Base-by-base conservation (phyloP, 2,888 invertebrate genomes). In the Polietes domitor region DNA sequence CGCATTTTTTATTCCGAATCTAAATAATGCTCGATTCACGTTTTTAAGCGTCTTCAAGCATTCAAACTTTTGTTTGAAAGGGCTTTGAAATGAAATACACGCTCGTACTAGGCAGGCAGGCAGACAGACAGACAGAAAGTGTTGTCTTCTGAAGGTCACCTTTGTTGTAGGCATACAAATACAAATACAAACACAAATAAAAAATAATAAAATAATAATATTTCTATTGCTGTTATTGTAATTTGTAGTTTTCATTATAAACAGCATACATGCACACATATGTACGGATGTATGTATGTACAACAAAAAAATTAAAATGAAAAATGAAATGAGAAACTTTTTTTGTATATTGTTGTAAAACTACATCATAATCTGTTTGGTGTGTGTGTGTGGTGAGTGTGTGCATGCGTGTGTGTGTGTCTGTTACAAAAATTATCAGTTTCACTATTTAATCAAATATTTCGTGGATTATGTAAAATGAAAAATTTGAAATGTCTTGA, bases 91-190 rank as follows among this genome's bases (percentile, higher is more conserved):
- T 82, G 77, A 15, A 63, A 28, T 32, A 47, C 15, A n/a, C 1
- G n/a, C 47, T 47, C 21, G 53, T 19, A 55, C 47, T 5, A 24
- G 53, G 21, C n/a, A n/a, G 47, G 12, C 15, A 12, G 12, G n/a
- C 63, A 7, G 12, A 61, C 61, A 6, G 21, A 58, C 61, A 15
- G n/a, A 61, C 28, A n/a, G 26, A 61, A 15, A 61, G 61, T n/a
- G 28, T 82, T 70, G 41, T 77, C 72, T 77, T 10, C 9, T 71
- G 74, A 75, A 82, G 85, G 85, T 80, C 79, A 73, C 70, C 55
- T 74, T 50, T 75, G 15, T 58, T 12, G 53, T 83, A 47, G 73
- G 72, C 43, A 68, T 73, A 76, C 41, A 68, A 81, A 61, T 61
- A 70, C 24, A 68, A 72, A 70, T 61, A n/a, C n/a, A n/a, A n/a